phyloP scores from a whole-genome alignment of 2,888 invertebrate species.

The Eutolmus rufibarbis region DNA sequence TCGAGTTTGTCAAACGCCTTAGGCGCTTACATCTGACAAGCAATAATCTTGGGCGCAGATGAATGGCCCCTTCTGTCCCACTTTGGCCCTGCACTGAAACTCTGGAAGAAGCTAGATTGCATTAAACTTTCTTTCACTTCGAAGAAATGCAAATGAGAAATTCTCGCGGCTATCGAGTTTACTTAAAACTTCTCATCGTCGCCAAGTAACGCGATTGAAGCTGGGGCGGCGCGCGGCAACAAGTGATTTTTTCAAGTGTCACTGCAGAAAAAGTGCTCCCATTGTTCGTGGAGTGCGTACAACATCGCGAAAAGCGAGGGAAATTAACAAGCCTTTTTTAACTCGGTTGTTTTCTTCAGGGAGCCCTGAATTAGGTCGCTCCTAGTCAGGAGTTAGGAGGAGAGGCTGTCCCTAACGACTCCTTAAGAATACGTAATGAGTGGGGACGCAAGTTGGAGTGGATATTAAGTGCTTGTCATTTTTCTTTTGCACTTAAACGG shows the following conservation, averaged over 20 bases:
- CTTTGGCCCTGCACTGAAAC: not conserved
- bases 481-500: not conserved
- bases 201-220: not conserved
- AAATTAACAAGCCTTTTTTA: not conserved
- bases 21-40: conserved; percentile 8
- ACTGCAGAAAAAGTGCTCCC: not conserved
- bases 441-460: not conserved
- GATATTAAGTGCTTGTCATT: not conserved
- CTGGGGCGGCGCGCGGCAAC: not conserved
- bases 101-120: not conserved
- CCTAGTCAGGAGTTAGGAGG: not conserved
- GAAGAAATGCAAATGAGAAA: not conserved
- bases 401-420: not conserved
- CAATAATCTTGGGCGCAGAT: not conserved
- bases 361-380: not conserved
- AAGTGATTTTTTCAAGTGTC: not conserved
- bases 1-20: conserved; percentile 8
- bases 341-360: not conserved
- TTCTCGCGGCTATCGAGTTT: not conserved
- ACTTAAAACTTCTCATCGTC: not conserved
- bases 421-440: not conserved
- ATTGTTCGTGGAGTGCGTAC: not conserved
- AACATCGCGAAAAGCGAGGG: not conserved
- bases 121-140: not conserved
- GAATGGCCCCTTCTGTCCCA: not conserved